A percentile compares a stretch with the other conserved stretches of the same genome.
These are phyloP conservation scores for Platycheirus albimanus DNA, from an alignment of 2,888 invertebrate genomes.

Conservation along the genomic window DNA sequence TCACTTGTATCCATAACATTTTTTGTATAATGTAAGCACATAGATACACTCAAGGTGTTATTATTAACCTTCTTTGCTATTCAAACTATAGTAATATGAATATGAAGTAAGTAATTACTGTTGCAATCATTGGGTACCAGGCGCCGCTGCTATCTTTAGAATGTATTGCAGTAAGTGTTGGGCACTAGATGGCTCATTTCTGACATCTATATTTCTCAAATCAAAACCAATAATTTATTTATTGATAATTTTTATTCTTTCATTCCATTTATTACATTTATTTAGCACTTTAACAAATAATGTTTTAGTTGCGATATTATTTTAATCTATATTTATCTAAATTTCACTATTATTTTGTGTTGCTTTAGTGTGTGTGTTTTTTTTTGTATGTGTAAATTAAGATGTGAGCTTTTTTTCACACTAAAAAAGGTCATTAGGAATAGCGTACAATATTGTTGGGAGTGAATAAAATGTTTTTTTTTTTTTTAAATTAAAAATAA, in stretches of 20 bases:
- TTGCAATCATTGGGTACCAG: too few species aligned
- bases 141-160: too few species aligned
- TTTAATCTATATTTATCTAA: slow-evolving; percentile 48
- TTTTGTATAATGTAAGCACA: too few species aligned
- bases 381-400: slow-evolving; percentile 21
- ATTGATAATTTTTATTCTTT: slow-evolving; percentile 63
- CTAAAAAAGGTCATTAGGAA: slow-evolving; percentile 44
- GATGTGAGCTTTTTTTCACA: slow-evolving; percentile 36
- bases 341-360: slow-evolving; percentile 3
- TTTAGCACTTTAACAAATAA: slow-evolving; percentile 61
- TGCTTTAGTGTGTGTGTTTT: slow-evolving; percentile 34
- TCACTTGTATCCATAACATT: too few species aligned
- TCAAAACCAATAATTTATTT: too few species aligned
- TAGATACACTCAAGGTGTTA: too few species aligned
- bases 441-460: slow-evolving; percentile 28
- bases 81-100: too few species aligned
- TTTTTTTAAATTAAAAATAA: slow-evolving; percentile 9
- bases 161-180: too few species aligned
- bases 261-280: slow-evolving; percentile 69
- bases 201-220: too few species aligned
- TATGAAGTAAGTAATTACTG: too few species aligned
- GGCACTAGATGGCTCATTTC: too few species aligned
- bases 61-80: too few species aligned
- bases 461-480: slow-evolving; percentile 30
- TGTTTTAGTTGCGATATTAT: slow-evolving; percentile 41